Conservation (phyloP, 2,113 vertebrate genomes). For the Centropus bengalensis region DNA sequence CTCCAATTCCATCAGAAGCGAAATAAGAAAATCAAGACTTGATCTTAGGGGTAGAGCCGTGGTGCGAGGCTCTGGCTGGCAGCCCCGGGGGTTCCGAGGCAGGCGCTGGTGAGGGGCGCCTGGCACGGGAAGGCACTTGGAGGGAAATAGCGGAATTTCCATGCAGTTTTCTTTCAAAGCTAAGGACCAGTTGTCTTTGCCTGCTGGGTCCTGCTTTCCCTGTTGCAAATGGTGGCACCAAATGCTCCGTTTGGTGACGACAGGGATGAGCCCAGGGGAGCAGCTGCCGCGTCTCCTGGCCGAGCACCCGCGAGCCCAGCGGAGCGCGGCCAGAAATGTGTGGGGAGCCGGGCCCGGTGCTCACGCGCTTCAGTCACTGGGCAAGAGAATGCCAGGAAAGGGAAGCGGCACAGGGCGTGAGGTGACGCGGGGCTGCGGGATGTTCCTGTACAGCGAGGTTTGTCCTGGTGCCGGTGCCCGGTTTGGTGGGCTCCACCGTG, state of each 20-base stretch:
- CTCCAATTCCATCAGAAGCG: not conserved
- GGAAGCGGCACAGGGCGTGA: not conserved
- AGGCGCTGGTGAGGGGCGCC: not conserved
- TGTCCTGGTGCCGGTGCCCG: not conserved
- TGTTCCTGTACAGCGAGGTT: too few species aligned
- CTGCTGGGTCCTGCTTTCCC: constrained; percentile 51
- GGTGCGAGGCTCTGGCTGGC: not conserved
- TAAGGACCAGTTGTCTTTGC: constrained; percentile 33
- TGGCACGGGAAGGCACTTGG: not conserved
- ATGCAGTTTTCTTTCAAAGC: constrained; percentile 60
- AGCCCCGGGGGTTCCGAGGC: not conserved
- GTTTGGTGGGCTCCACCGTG: not conserved
- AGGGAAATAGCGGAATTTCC: constrained; percentile 31
- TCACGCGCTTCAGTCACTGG: not conserved
- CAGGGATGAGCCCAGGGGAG: not conserved
- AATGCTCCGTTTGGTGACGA: constrained; percentile 34
- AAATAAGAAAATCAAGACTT: not conserved
- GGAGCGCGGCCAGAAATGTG: too few species aligned
- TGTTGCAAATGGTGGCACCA: constrained; percentile 38
- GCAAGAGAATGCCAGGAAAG: not conserved
- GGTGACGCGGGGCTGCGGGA: too few species aligned
- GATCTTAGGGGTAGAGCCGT: not conserved
- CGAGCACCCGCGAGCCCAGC: not conserved
- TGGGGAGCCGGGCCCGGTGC: too few species aligned
- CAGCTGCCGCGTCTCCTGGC: not conserved